A percentile compares a stretch with the other conserved stretches of the same genome.
phyloP scores from a whole-genome alignment of 2,888 invertebrate species.

The Drosophila villosipedis region DNA sequence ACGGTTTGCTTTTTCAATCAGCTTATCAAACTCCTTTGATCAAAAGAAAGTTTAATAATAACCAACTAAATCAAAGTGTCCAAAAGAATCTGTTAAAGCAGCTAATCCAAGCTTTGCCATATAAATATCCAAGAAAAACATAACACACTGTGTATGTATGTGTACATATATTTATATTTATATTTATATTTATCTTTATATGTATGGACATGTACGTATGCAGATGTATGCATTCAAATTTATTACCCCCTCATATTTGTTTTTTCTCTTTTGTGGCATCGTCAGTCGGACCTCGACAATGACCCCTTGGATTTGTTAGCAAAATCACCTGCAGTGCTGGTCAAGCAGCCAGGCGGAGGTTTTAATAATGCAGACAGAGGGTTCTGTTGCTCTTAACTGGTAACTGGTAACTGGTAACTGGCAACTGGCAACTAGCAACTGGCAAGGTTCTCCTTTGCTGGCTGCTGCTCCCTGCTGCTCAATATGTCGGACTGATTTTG shows the following conservation, averaged over 20 bases:
- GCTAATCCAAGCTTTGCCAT: background rate
- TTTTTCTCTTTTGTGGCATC: constrained; percentile 33
- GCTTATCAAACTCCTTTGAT: background rate
- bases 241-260: constrained; percentile 61
- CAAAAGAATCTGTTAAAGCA: background rate
- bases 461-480: constrained; percentile 61
- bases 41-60: background rate
- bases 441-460: background rate
- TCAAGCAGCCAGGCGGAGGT: constrained; percentile 39
- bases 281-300: constrained; percentile 35
- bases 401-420: background rate
- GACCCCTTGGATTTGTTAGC: constrained; percentile 66
- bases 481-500: constrained; percentile 67
- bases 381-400: constrained; percentile 7
- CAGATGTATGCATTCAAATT: constrained; percentile 51
- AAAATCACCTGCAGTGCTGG: constrained; percentile 74
- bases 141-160: background rate
- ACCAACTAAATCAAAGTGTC: background rate
- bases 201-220: constrained; percentile 20
- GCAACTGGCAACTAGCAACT: background rate
- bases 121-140: background rate
- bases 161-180: background rate
- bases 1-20: background rate
- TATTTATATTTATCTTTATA: background rate
- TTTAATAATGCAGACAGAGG: constrained; percentile 70